Base-by-base conservation (phyloP, 2,888 invertebrate species). In the Dendrolimus houi region DNA sequence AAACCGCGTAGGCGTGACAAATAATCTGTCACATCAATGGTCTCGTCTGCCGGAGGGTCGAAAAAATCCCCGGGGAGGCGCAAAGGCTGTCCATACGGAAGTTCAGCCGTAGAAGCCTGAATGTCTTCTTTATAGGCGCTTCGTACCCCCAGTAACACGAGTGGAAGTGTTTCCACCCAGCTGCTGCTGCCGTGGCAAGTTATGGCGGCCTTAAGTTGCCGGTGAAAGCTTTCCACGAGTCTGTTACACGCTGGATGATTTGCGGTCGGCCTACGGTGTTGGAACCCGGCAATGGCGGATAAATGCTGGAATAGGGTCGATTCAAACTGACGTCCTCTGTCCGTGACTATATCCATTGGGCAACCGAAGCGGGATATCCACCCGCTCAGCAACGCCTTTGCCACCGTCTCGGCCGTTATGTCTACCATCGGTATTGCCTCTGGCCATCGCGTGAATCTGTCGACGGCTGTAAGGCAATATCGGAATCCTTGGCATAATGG, bases 401-500 rank as follows among this genome's bases (percentile, higher is more conserved):
- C 54, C 12, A 54, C 54, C 9, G 54, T 29, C 17, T 54, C 54
- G 8, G 54, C 54, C 17, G 54, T 54, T 10, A 54, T 54, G 29
- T 54, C 54, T 12, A 41, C 8, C 29, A 54, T 29, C 0, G 81
- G 79, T 12, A 72, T 60, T 7, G 68, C 77, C 61, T 80, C 81
- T n/a, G 77, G 71, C 81, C 83, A 80, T 9, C 77, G 63, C 9
- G 66, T 68, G 53, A 62, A 65, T 1, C 68, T 41, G 56, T 69
- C 67, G 42, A 69, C 60, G 17, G 64, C 63, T 9, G 67, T 68
- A 2, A 69, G 59, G 52, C 65, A 63, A 54, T 69, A 68, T 6
- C 62, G 56, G 17, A 59, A 63, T 2, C 61, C 64, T 7, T 62
- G 55, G 1, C 59, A 64, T 8, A 52, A 17, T 12, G 64, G 62